Conservation (phyloP, 2,888 invertebrate genomes). For the Yponomeuta sedellus region DNA sequence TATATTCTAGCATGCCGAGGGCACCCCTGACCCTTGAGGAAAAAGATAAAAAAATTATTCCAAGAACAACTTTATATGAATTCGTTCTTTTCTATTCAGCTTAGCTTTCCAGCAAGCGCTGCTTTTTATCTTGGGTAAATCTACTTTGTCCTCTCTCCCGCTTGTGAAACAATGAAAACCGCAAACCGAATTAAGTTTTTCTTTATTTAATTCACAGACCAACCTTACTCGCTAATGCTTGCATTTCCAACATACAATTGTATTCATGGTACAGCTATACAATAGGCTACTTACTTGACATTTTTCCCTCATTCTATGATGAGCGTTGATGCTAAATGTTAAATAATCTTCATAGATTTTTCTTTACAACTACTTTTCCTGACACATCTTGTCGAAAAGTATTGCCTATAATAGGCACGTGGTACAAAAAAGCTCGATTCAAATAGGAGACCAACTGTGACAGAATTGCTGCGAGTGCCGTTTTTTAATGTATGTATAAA, state of each 20-base stretch:
- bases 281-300: too few species aligned
- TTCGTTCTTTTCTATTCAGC: neutral
- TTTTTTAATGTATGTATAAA: too few species aligned
- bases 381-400: too few species aligned
- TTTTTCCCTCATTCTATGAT: too few species aligned
- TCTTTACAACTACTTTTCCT: too few species aligned
- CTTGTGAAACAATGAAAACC: constrained; percentile 1
- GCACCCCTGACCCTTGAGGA: neutral
- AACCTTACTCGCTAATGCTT: neutral
- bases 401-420: too few species aligned
- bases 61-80: neutral
- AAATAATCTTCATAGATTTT: too few species aligned
- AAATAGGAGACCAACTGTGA: too few species aligned
- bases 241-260: neutral
- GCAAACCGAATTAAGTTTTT: constrained; percentile 1
- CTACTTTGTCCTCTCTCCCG: neutral
- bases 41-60: neutral
- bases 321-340: too few species aligned
- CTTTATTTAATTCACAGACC: neutral
- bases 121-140: neutral
- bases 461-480: too few species aligned
- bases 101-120: neutral
- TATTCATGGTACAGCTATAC: neutral
- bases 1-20: too few species aligned
- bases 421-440: too few species aligned